Conservation (phyloP, 2,797 vertebrate species). For the Agapornis canus region DNA sequence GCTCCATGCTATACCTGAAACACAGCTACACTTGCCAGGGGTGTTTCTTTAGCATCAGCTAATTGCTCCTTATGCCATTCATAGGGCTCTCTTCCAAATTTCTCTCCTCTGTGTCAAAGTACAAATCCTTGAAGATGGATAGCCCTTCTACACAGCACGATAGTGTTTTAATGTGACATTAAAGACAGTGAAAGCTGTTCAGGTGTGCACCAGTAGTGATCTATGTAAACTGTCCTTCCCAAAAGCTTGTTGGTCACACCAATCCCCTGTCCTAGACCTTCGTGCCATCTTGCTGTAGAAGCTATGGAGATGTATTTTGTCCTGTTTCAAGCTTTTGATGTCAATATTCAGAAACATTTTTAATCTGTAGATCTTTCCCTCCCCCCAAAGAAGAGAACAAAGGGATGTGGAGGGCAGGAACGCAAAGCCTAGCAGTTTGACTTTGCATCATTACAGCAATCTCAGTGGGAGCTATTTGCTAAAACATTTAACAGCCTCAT, state of each 20-base stretch:
- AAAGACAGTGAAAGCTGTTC: not conserved
- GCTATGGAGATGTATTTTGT: not conserved
- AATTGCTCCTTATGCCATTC: not conserved
- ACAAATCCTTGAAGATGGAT: not conserved
- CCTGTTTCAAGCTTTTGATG: not conserved
- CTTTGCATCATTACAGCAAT: not conserved
- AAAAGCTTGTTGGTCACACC: fast-evolving
- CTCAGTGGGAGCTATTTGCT: slow-evolving; percentile 2
- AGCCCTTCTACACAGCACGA: not conserved
- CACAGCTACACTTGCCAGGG: not conserved
- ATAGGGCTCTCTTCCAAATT: not conserved
- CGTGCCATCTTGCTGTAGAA: not conserved
- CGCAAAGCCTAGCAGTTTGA: not conserved
- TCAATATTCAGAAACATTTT: not conserved
- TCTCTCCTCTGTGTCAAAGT: not conserved
- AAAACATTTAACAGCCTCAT: slow-evolving; percentile 25
- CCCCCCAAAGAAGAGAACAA: not conserved
- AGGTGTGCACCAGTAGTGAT: not conserved
- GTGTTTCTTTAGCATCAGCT: not conserved
- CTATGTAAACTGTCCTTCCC: not conserved
- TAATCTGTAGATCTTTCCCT: not conserved
- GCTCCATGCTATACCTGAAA: fast-evolving
- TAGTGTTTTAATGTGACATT: not conserved
- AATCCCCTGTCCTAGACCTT: not conserved
- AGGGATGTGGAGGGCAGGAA: not conserved